phyloP scores from a whole-genome alignment of 2,888 invertebrate genomes.

The Dolichomitus sp. region DNA sequence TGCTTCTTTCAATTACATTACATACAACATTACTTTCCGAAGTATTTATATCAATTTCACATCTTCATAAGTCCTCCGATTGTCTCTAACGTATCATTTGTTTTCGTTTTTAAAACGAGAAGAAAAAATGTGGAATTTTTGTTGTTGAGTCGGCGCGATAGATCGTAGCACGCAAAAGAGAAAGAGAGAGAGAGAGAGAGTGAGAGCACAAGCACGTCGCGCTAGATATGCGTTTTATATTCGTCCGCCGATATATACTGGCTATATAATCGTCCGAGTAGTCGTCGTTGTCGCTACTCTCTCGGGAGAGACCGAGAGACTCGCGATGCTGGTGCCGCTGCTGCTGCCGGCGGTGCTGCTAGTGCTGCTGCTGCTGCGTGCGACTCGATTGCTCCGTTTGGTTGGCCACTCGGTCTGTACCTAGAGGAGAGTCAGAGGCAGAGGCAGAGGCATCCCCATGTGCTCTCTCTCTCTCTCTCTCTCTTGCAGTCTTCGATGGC shows the following conservation, averaged over 20 bases:
- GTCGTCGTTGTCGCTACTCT: conserved; percentile 50
- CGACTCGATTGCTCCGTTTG: conserved; percentile 62
- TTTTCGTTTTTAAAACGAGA: too few relatives aligned
- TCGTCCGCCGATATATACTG: conserved; percentile 44
- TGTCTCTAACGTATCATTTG: too few relatives aligned
- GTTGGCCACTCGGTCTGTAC: conserved; percentile 38
- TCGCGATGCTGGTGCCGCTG: conserved; percentile 52
- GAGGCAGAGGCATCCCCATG: neutral
- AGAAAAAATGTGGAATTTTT: neutral
- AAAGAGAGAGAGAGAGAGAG: conserved; percentile 1
- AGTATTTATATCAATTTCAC: too few relatives aligned
- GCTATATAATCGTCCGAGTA: conserved; percentile 18
- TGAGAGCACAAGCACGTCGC: conserved; percentile 60
- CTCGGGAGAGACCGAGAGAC: conserved; percentile 59
- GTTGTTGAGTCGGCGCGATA: neutral
- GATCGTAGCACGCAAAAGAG: conserved; percentile 39
- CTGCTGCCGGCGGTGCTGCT: conserved; percentile 46
- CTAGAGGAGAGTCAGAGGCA: conserved; percentile 37
- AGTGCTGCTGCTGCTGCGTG: conserved; percentile 63
- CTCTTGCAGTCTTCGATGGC: neutral
- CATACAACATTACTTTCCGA: too few relatives aligned
- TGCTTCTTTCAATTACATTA: too few relatives aligned
- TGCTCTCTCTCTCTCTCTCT: conserved; percentile 18
- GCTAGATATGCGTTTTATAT: conserved; percentile 67
- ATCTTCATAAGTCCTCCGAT: too few relatives aligned